Conservation (phyloP, 2,888 invertebrate species). For the Dichetophora obliterata region DNA sequence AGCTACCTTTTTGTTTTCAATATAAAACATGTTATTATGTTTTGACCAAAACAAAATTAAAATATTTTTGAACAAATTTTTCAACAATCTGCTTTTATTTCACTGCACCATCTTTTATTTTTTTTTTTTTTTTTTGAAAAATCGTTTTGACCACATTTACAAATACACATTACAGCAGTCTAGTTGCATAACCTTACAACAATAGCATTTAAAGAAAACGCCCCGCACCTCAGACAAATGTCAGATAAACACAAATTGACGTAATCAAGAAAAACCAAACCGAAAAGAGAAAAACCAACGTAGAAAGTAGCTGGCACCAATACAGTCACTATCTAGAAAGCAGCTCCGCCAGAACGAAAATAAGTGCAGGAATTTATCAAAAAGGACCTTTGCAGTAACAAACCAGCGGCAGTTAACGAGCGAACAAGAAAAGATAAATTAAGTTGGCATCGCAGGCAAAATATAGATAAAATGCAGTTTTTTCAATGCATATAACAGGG, state of each 20-base stretch:
- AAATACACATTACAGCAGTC: neutral
- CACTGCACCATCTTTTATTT: too few species aligned
- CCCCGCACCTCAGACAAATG: neutral
- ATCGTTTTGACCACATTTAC: neutral
- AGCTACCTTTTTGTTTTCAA: too few species aligned
- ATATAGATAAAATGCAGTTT: too few species aligned
- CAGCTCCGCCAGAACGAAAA: neutral
- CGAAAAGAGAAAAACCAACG: neutral
- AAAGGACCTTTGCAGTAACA: neutral
- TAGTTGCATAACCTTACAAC: neutral
- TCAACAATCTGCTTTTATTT: too few species aligned
- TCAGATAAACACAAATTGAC: neutral
- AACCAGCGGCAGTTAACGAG: neutral
- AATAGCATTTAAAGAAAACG: neutral
- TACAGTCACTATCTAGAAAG: neutral
- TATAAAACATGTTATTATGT: too few species aligned
- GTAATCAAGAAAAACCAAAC: neutral
- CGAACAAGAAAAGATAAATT: constrained; percentile 7
- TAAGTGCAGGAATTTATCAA: constrained; percentile 12
- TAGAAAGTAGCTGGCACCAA: neutral
- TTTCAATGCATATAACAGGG: too few species aligned
- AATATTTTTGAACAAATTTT: too few species aligned
- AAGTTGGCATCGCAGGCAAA: neutral
- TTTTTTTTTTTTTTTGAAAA: neutral
- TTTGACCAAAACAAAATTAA: too few species aligned